Evolutionary conservation across 2,888 invertebrate genomes (phyloP), one percentile per base, ranked within the genome.

Genomic region (Psylliodes chrysocephalus): DNA sequence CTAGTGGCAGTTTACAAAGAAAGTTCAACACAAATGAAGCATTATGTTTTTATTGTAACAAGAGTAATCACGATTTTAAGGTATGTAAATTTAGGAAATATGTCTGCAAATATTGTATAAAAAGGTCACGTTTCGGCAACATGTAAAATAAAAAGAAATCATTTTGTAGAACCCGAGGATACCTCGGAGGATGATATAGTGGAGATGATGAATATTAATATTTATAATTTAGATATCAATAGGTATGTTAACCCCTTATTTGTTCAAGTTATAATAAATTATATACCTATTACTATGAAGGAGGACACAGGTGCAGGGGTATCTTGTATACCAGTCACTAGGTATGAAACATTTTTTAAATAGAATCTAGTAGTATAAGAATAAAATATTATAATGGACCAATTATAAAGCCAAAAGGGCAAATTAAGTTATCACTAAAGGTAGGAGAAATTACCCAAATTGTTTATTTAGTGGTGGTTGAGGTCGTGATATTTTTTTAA

Each of bases 341-440:
- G 30, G 12, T 62, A 35, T 17, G 30, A 49, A 35, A 33, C 5
- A 60, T 44, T 52, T 42, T 52, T 42, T 40, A 28, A 2, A 12
- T 52, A 30, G 1, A n/a, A 2, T 17, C 18, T 18, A 52, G 52
- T 12, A 2, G 10, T 12, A 44, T 42, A 12, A 17, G 38, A 28
- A 10, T 60, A 12, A 60, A 44, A 19, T 38, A 35, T 35, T 60
- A 60, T 52, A 38, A 60, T 51, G 53, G 60, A n/a, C n/a, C n/a
- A n/a, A n/a, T n/a, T n/a, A n/a, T n/a, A n/a, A n/a, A n/a, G 17
- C 44, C 55, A 6, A 49, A 17, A 22, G 62, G 62, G 22, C 62
- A 62, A 38, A 62, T 62, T 40, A n/a, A n/a, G n/a, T n/a, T n/a
- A 33, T 33, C 2, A n/a, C 2, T 33, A n/a, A 33, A 7, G n/a